Base-by-base conservation (phyloP, 2,113 vertebrate genomes). In the Gadus macrocephalus region DNA sequence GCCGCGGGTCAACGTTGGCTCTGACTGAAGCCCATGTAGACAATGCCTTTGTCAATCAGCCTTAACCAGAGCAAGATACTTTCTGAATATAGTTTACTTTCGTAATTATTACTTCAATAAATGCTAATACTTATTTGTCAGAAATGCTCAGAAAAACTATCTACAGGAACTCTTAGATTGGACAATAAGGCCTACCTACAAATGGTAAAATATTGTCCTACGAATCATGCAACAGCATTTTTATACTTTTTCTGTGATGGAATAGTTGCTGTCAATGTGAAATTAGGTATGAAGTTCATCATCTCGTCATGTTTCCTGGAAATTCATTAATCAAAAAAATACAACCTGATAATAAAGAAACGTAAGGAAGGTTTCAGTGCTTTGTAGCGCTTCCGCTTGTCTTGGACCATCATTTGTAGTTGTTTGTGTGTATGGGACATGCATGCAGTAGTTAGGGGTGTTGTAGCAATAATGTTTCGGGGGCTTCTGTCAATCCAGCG, bases 81-180 rank as follows among this genome's bases (percentile, higher is more conserved):
- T 88, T 86, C 76, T 81, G 77, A 78, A 85, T 87, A 89, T 85
- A 86, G 85, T 88, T 82, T 89, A 85, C 80, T 85, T 79, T 79
- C 84, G 83, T 86, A 82, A 89, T 89, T 84, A 87, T 89, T 88
- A 83, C 88, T 81, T 89, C 81, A 82, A 87, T 88, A 89, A 88
- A 89, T 88, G 87, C 78, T 86, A 89, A 90, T 86, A 68, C 76
- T 83, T 87, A 78, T 82, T 35, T 35, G 31, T 35, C 31, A 35
- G 31, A 35, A 35, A 35, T 35, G 31, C 31, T 35, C 31, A 2
- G 20, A 20, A 20, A 20, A 20, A 35, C 31, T 35, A 5, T 35
- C 31, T 5, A 35, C 5, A 35, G 12, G 12, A 12, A 49, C 9
- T 2, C 42, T 49, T 9, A 49, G 42, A 49, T 9, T 49, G 11